A percentile compares a stretch with the other conserved stretches of the same genome.
These are phyloP conservation scores for Aporophyla lueneburgensis DNA, from an alignment of 2,888 invertebrate genomes.

Conservation along the genomic window DNA sequence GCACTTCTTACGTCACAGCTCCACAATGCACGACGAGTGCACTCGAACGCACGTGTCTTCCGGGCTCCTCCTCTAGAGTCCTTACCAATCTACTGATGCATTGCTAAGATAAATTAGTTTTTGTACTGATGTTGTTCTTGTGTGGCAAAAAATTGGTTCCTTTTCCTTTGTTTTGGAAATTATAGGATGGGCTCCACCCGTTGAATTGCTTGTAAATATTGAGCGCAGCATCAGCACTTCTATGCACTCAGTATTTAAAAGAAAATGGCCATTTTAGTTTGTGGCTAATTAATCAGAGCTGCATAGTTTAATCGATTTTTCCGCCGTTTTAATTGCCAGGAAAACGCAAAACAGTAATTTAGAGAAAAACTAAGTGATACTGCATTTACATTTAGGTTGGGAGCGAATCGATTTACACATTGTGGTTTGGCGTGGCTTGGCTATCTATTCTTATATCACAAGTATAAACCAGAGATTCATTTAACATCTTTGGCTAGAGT, in stretches of 20 bases:
- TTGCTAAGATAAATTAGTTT: slow-evolving; percentile 17
- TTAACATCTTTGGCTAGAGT: background rate
- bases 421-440: background rate
- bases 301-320: too few relatives aligned
- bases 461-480: background rate
- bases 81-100: slow-evolving; percentile 43
- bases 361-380: too few relatives aligned
- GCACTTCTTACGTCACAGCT: slow-evolving; percentile 29
- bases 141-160: background rate
- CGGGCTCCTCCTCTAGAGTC: slow-evolving; percentile 37
- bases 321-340: too few relatives aligned
- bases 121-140: slow-evolving; percentile 1
- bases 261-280: background rate
- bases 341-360: too few relatives aligned
- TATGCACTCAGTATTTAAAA: background rate
- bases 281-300: too few relatives aligned
- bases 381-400: too few relatives aligned
- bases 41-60: slow-evolving; percentile 65
- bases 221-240: background rate
- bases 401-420: background rate
- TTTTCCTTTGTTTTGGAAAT: background rate
- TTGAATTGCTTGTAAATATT: background rate
- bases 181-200: too few relatives aligned
- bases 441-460: background rate
- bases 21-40: slow-evolving; percentile 40